Base-by-base conservation (phyloP, 2,888 invertebrate genomes). In the Seladonia tumulorum region DNA sequence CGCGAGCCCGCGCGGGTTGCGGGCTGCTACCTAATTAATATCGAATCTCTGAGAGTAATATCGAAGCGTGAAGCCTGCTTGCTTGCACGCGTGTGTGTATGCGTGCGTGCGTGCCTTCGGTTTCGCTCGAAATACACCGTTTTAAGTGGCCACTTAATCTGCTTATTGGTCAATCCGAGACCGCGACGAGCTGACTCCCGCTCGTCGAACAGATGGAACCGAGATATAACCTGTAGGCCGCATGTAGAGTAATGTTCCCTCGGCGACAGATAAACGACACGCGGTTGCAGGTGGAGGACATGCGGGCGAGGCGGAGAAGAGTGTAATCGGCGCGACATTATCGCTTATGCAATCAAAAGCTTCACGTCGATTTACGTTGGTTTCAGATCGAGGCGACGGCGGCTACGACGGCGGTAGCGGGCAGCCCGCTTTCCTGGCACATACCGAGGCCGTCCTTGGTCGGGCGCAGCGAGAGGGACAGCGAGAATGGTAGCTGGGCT, bases 361-460 rank as follows among this genome's bases (percentile, higher is more conserved):
- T 85, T 89, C 87, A 88, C 72, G 83, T 86, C 89, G 84, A 92
- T 90, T 90, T 90, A 90, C 87, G 84, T 81, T 83, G 88, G 80
- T 92, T 91, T 72, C 92, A 94, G 94, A 92, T 93, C 87, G 93
- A 93, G 83, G 89, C 88, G 85, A 92, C 90, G 81, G 90, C 91
- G 90, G 89, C 83, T 47, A 85, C 91, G 82, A 85, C 93, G 77
- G 91, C 91, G 81, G 92, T 90, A 76, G 87, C 90, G 77, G 89
- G 92, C 72, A 92, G 90, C 84, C 91, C 92, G 88, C 95, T 95
- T 95, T 96, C 96, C 95, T 98, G 98, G 98, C 98, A 98, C 95
- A 98, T 98, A 95, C 98, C 98, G 92, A 96, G 98, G 96, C 98
- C 98, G 93, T 97, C 98, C 94, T 96, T 98, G 91, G 96, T 95